Conservation (phyloP, 2,888 invertebrate genomes). For the Scotopteryx bipunctaria region DNA sequence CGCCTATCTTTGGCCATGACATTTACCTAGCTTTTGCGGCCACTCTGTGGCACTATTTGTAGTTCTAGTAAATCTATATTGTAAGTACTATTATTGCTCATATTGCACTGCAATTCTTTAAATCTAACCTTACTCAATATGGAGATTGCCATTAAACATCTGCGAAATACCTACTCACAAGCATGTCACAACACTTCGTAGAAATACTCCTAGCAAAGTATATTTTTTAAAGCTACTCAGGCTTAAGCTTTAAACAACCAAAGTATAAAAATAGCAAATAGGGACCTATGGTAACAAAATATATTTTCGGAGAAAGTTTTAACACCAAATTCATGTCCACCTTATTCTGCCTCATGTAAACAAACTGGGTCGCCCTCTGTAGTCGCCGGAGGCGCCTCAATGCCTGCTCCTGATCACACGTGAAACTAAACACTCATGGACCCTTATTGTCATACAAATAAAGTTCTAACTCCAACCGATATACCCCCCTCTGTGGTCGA, state of each 20-base stretch:
- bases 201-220: conserved; percentile 3
- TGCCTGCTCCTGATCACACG: conserved; percentile 48
- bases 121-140: conserved; percentile 2
- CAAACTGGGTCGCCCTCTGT: conserved; percentile 64
- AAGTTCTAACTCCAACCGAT: conserved; percentile 24
- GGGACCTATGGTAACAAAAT: too few relatives aligned
- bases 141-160: conserved; percentile 6
- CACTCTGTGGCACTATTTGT: too few relatives aligned
- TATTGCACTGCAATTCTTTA: neutral
- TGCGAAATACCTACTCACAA: neutral
- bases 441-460: conserved; percentile 23
- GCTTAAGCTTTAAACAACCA: too few relatives aligned
- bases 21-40: too few relatives aligned
- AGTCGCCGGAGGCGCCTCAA: conserved; percentile 64
- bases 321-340: conserved; percentile 48
- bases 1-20: too few relatives aligned
- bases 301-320: neutral
- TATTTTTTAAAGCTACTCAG: too few relatives aligned
- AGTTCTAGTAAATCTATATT: too few relatives aligned
- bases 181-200: conserved; percentile 5
- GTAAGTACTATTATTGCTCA: too few relatives aligned
- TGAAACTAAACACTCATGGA: conserved; percentile 18
- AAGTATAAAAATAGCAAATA: too few relatives aligned
- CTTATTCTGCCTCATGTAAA: conserved; percentile 51
- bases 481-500: conserved; percentile 13